These are phyloP conservation scores for Phalera bucephala DNA, from an alignment of 2,888 invertebrate genomes.

Conservation along the genomic window DNA sequence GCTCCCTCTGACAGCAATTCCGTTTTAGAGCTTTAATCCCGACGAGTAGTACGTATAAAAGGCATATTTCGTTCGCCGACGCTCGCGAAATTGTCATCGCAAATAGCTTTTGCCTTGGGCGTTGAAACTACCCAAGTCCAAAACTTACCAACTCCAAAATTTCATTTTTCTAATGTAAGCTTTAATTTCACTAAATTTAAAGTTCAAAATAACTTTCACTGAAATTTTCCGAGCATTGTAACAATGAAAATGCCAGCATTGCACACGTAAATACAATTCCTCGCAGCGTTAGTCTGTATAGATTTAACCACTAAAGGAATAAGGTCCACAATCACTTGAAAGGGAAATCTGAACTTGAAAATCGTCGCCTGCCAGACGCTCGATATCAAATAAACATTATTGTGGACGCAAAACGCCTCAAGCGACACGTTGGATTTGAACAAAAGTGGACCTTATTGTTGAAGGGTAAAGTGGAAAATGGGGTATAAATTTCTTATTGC, in stretches of 20 bases:
- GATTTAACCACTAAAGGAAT: slow-evolving; percentile 57
- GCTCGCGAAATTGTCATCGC: slow-evolving; percentile 82
- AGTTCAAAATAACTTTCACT: slow-evolving; percentile 22
- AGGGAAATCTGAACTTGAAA: slow-evolving; percentile 81
- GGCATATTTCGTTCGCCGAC: slow-evolving; percentile 81
- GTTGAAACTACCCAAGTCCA: slow-evolving; percentile 41
- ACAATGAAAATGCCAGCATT: slow-evolving; percentile 81
- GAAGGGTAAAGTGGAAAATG: slow-evolving; percentile 45
- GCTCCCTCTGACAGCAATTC: slow-evolving; percentile 75
- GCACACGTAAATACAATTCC: slow-evolving; percentile 80
- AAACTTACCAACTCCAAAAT: slow-evolving; percentile 27
- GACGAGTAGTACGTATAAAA: slow-evolving; percentile 77
- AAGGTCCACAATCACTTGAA: slow-evolving; percentile 70
- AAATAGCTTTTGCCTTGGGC: slow-evolving; percentile 80
- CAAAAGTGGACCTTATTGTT: slow-evolving; percentile 48
- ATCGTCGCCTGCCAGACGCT: slow-evolving; percentile 81
- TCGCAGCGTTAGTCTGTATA: slow-evolving; percentile 52
- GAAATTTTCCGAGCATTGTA: slow-evolving; percentile 58
- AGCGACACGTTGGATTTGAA: slow-evolving; percentile 42
- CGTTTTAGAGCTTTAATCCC: slow-evolving; percentile 81
- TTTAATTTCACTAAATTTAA: slow-evolving; percentile 15
- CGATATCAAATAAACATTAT: slow-evolving; percentile 80
- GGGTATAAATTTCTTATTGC: slow-evolving; percentile 45
- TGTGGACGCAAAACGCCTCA: slow-evolving; percentile 58
- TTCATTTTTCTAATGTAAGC: slow-evolving; percentile 26